Base-by-base conservation (phyloP, 1,140 invertebrate species). In the Drosophila orosa region DNA sequence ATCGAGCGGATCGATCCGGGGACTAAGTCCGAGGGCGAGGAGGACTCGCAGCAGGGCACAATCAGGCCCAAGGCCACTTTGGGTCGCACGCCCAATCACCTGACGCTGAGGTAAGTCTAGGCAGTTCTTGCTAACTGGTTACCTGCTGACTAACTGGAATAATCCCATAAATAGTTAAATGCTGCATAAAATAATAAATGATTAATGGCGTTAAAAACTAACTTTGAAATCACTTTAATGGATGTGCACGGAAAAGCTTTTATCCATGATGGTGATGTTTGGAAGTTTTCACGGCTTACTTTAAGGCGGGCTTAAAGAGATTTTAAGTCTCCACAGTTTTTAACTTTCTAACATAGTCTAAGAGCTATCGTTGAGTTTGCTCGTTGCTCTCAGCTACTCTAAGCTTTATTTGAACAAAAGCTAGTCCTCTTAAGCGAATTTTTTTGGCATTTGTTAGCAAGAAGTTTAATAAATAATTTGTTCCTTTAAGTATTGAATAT, bases 31-130 rank as follows among this genome's bases (percentile, higher is more conserved):
- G 97, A 98, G 92, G 96, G 96, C 61, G 96, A 97, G 92, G 97
- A 98, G 86, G 96, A 97, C 87, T 95, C 95, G 40, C 94, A 95
- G 91, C 93, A 95, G 92, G 93, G 94, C 90, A 93, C 94, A 91
- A 93, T 93, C 92, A 93, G 93, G 78, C 92, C 93, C 92, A 96
- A 96, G 94, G 94, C 95, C 92, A 95, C 94, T 91, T 94, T 98
- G 91, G 97, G 97, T 76, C 94, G 95, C 89, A 98, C 97, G 84
- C 97, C 97, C 82, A 98, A 98, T 94, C 97, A 98, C 93, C 94
- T 97, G 92, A 98, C 96, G 82, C 93, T 98, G 91, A 96, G 95
- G 95, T 95, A 93, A 74, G 76, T 67, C 29, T 0, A 5, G 10
- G 9, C 15, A n/a, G 5, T 12, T 6, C 7, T 10, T 25, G n/a